These are phyloP conservation scores for Enhydra lutris DNA, from an alignment of 2,113 vertebrate genomes.

Conservation along the genomic window DNA sequence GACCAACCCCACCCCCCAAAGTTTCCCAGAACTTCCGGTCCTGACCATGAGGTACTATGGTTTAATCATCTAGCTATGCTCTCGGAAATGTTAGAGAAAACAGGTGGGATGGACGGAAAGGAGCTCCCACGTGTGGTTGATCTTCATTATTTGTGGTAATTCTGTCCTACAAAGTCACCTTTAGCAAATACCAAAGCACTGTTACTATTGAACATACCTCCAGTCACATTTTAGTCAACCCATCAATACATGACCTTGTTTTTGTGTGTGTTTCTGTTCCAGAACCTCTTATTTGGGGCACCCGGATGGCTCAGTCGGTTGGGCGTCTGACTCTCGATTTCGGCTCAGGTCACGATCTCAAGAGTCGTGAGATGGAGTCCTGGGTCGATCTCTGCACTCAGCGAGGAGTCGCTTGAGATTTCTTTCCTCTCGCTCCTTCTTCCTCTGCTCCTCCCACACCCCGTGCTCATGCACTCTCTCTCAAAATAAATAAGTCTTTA, in stretches of 20 bases:
- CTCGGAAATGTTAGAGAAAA: not conserved
- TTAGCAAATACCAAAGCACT: not conserved
- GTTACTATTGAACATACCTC: not conserved
- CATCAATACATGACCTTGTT: not conserved
- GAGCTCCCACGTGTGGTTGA: fast-evolving
- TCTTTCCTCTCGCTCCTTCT: not conserved
- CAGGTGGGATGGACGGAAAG: not conserved
- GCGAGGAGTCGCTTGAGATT: not conserved
- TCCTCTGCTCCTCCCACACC: not conserved
- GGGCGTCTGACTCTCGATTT: not conserved
- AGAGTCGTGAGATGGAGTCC: not conserved
- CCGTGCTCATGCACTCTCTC: not conserved
- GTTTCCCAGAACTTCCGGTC: not conserved
- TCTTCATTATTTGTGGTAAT: not conserved
- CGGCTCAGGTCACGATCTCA: not conserved
- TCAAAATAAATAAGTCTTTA: not conserved
- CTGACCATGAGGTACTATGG: not conserved
- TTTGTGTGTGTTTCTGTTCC: not conserved
- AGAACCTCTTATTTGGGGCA: not conserved
- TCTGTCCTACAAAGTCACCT: not conserved
- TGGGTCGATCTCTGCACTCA: not conserved
- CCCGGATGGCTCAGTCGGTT: not conserved
- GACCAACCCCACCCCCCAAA: not conserved
- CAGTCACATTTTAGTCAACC: not conserved
- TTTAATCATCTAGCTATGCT: not conserved